Base-by-base conservation (phyloP, 2,888 invertebrate species). In the Cylloceria caligata region DNA sequence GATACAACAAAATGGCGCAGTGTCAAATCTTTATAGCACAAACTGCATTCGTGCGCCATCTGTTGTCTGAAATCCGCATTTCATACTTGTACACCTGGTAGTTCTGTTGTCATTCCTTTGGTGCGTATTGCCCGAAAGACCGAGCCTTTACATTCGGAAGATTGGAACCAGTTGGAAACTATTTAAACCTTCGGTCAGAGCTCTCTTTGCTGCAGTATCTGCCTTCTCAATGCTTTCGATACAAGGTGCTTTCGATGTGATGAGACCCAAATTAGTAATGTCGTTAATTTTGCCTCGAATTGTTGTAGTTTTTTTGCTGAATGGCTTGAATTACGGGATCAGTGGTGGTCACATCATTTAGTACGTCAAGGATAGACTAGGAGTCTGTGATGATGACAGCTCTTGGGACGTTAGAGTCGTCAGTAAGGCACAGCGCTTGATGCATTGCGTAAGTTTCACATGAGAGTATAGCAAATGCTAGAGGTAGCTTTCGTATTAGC, bases 391-490 rank as follows among this genome's bases (percentile, higher is more conserved):
- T 21, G 19, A 52, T 52, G 24, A 24, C 52, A 7, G 52, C 52
- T 24, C 7, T 21, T 24, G 52, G 21, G 19, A 24, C 21, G 9
- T 24, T 52, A 11, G 52, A 9, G 21, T 24, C 52, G 24, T 21
- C 24, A 9, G 24, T 9, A 7, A 24, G 19, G 24, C 21, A 52
- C 21, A 52, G 3, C 11, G 52, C 52, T 52, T 52, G 52, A 11
- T 52, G 21, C 7, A 52, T 52, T 21, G 52, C 52, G 11, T 21
- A 52, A 24, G 52, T 24, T 52, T 52, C 52, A 52, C 52, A 52
- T 19, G 52, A 52, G 19, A 52, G 21, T 2, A 52, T 52, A 2
- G 21, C 24, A 11, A 52, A 24, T 3, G 19, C 52, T 21, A 24
- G 19, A 9, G 52, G 52, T 11, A 52, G 52, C 24, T 52, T 52